Percentiles rank a stretch among this genome's conserved stretches.
These are phyloP conservation scores for Echiichthys vipera DNA, from an alignment of 2,797 vertebrate genomes.

Conservation along the genomic window DNA sequence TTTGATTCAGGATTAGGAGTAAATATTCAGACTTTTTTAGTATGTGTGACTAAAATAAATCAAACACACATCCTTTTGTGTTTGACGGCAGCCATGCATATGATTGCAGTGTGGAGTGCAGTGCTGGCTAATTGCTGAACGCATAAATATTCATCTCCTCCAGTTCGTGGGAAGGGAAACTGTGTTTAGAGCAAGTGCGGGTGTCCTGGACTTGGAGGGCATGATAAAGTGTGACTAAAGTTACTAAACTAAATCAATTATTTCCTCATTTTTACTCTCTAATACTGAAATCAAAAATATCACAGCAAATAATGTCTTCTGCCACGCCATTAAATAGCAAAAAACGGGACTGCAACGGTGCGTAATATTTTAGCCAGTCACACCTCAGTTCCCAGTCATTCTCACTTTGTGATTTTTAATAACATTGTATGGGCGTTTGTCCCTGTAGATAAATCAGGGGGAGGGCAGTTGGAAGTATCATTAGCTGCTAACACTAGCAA, in stretches of 20 bases:
- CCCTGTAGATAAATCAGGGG: neutral
- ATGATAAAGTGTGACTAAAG: conserved; percentile 38
- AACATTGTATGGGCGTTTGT: neutral
- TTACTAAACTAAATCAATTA: neutral
- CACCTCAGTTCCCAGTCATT: neutral
- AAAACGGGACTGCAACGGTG: neutral
- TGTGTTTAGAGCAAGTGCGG: conserved; percentile 38
- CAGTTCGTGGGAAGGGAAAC: conserved; percentile 32
- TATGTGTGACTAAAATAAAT: neutral
- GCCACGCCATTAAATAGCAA: neutral
- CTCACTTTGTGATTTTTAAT: neutral
- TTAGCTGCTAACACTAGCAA: neutral
- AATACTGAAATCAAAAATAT: neutral
- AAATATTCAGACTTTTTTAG: neutral
- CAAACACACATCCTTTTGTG: conserved; percentile 23
- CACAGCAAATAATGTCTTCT: neutral
- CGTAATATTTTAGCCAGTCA: neutral
- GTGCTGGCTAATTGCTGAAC: conserved; percentile 73
- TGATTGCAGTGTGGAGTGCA: conserved; percentile 25
- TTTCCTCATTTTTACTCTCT: neutral
- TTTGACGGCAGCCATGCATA: conserved; percentile 63
- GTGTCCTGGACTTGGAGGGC: conserved; percentile 43
- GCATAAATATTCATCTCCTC: conserved; percentile 74
- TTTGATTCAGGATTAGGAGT: neutral
- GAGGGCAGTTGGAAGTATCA: neutral